Evolutionary conservation across 1,140 invertebrate species (phyloP).

Genomic region (Heliconius hewitsoni): DNA sequence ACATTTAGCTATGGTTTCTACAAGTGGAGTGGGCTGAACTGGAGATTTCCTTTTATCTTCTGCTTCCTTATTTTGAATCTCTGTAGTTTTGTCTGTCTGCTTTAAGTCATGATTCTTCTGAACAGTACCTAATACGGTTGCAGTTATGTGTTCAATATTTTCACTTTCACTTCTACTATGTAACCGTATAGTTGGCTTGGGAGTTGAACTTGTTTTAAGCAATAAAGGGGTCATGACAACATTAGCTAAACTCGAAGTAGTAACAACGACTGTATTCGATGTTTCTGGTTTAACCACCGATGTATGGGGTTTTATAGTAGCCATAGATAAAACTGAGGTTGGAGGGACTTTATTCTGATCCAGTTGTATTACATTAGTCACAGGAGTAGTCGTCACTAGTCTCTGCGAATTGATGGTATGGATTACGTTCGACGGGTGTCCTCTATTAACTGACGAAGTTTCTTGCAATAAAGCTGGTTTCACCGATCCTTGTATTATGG

Average conservation of each 20-base stretch:
- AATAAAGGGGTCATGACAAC: conserved; percentile 69
- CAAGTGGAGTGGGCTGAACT: conserved; percentile 18
- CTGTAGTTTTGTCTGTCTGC: conserved; percentile 30
- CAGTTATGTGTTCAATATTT: conserved; percentile 32
- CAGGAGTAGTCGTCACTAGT: conserved; percentile 56
- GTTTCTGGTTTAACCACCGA: conserved; percentile 62
- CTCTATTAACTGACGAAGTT: conserved; percentile 53
- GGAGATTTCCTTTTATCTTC: conserved; percentile 13
- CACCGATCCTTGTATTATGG: conserved; percentile 62
- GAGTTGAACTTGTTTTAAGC: conserved; percentile 56
- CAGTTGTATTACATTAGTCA: conserved; percentile 64
- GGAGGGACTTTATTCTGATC: conserved; percentile 62
- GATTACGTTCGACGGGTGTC: conserved; percentile 67
- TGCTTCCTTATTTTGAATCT: conserved; percentile 26
- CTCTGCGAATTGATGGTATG: conserved; percentile 66
- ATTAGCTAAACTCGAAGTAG: conserved; percentile 59
- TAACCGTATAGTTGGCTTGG: conserved; percentile 51
- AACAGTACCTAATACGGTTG: conserved; percentile 13
- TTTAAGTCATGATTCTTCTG: conserved; percentile 34
- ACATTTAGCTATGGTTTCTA: conserved; percentile 62
- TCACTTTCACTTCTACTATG: conserved; percentile 58
- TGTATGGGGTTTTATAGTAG: conserved; percentile 59
- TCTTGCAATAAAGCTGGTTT: conserved; percentile 66
- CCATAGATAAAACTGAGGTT: conserved; percentile 66
- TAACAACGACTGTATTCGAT: conserved; percentile 51